Percentiles rank a stretch among this genome's conserved stretches.
Conservation (phyloP, 2,113 vertebrate species). For the Dendropsophus ebraccatus region DNA sequence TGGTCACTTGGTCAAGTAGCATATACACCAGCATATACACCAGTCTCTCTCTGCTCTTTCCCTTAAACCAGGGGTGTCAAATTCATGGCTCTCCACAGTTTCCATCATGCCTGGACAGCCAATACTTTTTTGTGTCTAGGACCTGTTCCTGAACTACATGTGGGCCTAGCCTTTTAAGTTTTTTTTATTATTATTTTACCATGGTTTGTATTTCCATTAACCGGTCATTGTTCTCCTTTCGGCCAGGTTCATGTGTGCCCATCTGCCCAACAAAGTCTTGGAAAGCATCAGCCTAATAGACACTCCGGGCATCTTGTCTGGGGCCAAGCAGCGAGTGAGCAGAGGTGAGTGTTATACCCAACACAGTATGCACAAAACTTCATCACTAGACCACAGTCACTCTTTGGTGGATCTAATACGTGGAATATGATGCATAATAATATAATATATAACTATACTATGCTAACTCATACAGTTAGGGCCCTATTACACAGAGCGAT, state of each 20-base stretch:
- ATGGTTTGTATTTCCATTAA: not conserved
- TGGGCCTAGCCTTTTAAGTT: not conserved
- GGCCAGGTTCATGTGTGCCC: slow-evolving; percentile 83
- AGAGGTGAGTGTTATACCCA: slow-evolving; percentile 75
- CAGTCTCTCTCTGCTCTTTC: not conserved
- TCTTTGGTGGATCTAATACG: not conserved
- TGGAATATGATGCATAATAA: not conserved
- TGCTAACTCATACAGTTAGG: too few species aligned
- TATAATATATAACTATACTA: not conserved
- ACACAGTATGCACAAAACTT: not conserved
- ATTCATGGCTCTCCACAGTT: too few species aligned
- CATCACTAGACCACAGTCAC: not conserved
- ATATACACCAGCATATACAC: not conserved
- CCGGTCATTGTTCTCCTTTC: not conserved
- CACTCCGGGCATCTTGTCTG: slow-evolving; percentile 87
- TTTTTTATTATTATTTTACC: not conserved
- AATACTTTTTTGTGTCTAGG: too few species aligned
- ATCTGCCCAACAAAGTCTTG: slow-evolving; percentile 88
- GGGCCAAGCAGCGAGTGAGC: slow-evolving; percentile 88
- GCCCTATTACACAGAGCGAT: too few species aligned
- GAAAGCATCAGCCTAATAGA: slow-evolving; percentile 92
- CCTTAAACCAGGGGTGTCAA: too few species aligned
- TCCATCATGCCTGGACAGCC: too few species aligned
- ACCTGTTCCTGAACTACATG: too few species aligned
- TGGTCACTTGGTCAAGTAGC: not conserved